Percentiles rank a stretch among this genome's conserved stretches.
phyloP scores from a whole-genome alignment of 2,797 vertebrate genomes.

The Lutjanus campechanus region DNA sequence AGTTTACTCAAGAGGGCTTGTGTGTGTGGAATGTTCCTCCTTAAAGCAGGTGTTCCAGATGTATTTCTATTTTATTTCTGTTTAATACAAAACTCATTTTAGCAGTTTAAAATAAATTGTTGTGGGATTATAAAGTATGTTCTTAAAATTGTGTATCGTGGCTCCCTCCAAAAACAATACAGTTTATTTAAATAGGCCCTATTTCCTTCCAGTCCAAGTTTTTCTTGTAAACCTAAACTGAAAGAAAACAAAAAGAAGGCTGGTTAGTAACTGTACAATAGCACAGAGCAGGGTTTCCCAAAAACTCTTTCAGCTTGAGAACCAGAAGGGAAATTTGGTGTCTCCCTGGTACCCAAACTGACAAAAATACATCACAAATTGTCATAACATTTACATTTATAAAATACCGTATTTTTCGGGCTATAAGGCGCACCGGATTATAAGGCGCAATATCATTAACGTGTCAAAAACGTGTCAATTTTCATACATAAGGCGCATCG shows the following conservation, averaged over 20 bases:
- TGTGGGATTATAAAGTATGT: slow-evolving; percentile 18
- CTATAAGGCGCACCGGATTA: no score
- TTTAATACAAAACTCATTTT: slow-evolving; percentile 33
- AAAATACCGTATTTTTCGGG: no score
- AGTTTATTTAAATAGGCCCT: slow-evolving; percentile 16
- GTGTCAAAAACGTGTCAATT: no score
- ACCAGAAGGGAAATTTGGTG: no score
- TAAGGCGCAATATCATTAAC: no score
- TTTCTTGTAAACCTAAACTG: slow-evolving; percentile 28
- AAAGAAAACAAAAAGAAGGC: slow-evolving; percentile 4
- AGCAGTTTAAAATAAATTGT: slow-evolving; percentile 14
- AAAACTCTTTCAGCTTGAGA: no score
- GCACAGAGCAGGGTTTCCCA: no score
- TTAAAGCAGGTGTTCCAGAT: slow-evolving; percentile 47
- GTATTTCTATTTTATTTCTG: slow-evolving; percentile 42
- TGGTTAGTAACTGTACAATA: background rate
- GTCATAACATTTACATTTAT: no score
- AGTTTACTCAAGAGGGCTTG: slow-evolving; percentile 35
- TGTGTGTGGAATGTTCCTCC: slow-evolving; percentile 45
- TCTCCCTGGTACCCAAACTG: no score
- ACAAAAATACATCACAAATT: no score
- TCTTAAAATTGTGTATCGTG: slow-evolving; percentile 20
- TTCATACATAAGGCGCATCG: no score
- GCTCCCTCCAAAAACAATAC: slow-evolving; percentile 43
- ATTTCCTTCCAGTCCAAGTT: slow-evolving; percentile 32